These are phyloP conservation scores for Dendrocincla tyrannina DNA, from an alignment of 2,797 vertebrate species.

Conservation along the genomic window DNA sequence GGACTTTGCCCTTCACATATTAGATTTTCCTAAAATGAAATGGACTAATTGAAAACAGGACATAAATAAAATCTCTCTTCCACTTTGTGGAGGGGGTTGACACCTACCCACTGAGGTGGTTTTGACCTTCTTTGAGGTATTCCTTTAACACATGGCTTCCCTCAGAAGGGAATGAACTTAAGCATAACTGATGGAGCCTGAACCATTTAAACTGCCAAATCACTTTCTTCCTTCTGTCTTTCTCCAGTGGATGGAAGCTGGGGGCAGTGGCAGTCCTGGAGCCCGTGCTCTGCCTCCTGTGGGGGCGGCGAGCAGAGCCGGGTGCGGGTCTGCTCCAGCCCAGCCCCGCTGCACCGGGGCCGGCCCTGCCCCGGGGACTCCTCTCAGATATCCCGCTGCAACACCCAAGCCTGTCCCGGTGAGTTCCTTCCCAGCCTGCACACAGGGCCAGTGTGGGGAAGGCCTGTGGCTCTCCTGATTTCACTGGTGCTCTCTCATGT, in stretches of 20 bases:
- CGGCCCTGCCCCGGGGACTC: constrained; percentile 89
- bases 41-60: neutral
- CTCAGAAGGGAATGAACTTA: neutral
- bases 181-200: neutral
- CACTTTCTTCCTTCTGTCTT: neutral
- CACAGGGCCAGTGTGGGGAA: accelerated
- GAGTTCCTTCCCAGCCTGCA: neutral
- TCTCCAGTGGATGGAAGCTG: constrained; percentile 90
- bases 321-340: constrained; percentile 84
- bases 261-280: constrained; percentile 91
- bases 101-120: neutral
- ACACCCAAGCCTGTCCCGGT: constrained; percentile 90
- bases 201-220: neutral
- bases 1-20: neutral
- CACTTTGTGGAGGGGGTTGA: neutral
- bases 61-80: neutral
- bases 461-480: neutral
- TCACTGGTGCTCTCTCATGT: neutral
- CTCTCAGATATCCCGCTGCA: constrained; percentile 90
- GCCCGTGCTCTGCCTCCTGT: constrained; percentile 88
- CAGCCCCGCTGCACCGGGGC: constrained; percentile 77
- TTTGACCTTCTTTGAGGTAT: neutral
- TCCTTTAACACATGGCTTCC: neutral
- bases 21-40: neutral
- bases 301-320: constrained; percentile 88